Base-by-base conservation (phyloP, 2,797 vertebrate species). In the Chrosomus eos region DNA sequence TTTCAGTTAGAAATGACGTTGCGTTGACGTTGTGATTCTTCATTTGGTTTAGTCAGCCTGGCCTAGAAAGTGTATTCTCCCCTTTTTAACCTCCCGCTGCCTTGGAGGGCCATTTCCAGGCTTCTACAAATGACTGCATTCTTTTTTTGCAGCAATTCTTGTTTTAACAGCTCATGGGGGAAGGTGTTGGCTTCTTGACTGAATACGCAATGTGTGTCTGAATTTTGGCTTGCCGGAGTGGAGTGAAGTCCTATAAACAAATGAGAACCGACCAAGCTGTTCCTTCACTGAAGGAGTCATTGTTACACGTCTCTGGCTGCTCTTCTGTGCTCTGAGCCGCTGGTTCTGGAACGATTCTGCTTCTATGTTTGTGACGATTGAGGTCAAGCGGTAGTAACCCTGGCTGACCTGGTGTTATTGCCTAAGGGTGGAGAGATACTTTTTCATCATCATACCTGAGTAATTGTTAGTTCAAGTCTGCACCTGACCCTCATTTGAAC, bases 81-180 rank as follows among this genome's bases (percentile, higher is more conserved):
- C 40, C 23, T 14, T 14, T 60, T 80, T 53, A 33, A 67, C 19
- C 62, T 53, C 62, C 78, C 23, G 78, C 43, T 76, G 48, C 36
- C 62, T 67, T 76, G 36, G 87, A 90, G 83, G 81, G 84, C 85
- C 81, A 14, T 86, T 92, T 48, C 77, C 85, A 88, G 88, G 74
- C 88, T 83, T 74, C 62, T n/a, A 72, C 81, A 64, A 86, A 78
- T 90, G 83, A 87, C 87, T 85, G 87, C 83, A n/a, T 75, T 83
- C 19, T 68, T 68, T 68, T 83, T 75, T 75, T 84, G 85, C 84
- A 76, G 88, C 82, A 87, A 86, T 89, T 86, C 80, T 40, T 87
- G 88, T 92, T 93, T 93, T 83, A 85, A 74, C 83, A 83, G 86
- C 85, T 89, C 89, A 92, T 88, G 85, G 87, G 90, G 90, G 89